Evolutionary conservation across 92 coral and sea anemone species (phyloP), one percentile per base, ranked within the genome.

Genomic region (Phenganax subtilis): DNA sequence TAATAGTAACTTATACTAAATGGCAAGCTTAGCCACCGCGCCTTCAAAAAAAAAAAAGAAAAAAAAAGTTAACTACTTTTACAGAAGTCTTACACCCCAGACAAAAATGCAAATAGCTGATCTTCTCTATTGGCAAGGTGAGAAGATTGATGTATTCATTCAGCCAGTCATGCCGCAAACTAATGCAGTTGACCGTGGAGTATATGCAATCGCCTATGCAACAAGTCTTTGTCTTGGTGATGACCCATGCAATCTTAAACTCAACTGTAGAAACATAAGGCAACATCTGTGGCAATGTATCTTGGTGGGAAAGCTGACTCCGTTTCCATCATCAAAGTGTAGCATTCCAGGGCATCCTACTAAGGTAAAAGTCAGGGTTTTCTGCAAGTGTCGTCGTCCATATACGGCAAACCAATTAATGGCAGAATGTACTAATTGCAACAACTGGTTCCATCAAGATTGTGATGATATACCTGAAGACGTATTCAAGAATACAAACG

Each of bases 351-450:
- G 65, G 57, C 60, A 51, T 8, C 55, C 72, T 11, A 75, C 10
- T 62, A 30, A 55, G 64, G 81, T 80, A 29, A 68, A 82, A 12
- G 65, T 85, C 73, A 74, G 75, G 14, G 76, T 85, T 27, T 81
- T 81, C 82, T 81, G 88, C 66, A 62, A 55, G 17, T 85, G 88
- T 71, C 88, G 51, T 28, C 61, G 76, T 53, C 61, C 69, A 57
- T 72, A 70, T 71, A 72, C 44, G n/a, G 15, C 62, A 61, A 84
- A 77, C 72, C 84, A 80, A 52, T 47, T 54, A 65, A 85, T 85
- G 88, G 82, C 85, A 81, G 85, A 81, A 81, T 85, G 88, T 31
- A 65, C 80, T 10, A 11, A 14, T 29, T 85, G 88, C 76, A 54
- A 53, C 51, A 85, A 47, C 37, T 80, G 82, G 88, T 85, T 81